phyloP scores from a whole-genome alignment of 2,797 vertebrate species.

The Ibycter americanus region DNA sequence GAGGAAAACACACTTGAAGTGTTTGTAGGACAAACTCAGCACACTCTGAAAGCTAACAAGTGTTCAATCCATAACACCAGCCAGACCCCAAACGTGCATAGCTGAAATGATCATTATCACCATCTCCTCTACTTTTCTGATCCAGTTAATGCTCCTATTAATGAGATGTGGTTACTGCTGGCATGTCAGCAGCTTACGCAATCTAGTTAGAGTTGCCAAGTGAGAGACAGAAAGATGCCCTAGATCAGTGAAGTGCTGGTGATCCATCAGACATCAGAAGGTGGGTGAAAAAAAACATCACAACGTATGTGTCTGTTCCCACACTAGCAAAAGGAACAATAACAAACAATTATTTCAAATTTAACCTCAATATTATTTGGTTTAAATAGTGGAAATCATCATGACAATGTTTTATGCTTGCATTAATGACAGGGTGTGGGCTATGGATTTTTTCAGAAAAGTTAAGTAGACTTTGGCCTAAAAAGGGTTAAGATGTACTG shows the following conservation, averaged over 20 bases:
- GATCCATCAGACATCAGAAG: neutral
- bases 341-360: neutral
- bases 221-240: neutral
- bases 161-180: neutral
- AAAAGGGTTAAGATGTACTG: neutral
- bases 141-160: neutral
- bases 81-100: neutral
- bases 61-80: accelerated
- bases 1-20: neutral
- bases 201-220: neutral
- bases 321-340: neutral
- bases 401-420: neutral
- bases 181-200: neutral
- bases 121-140: neutral
- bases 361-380: neutral
- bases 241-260: neutral
- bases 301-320: neutral
- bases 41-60: neutral
- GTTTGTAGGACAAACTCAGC: neutral
- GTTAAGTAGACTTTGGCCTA: neutral
- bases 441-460: neutral
- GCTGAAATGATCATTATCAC: neutral
- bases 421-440: neutral
- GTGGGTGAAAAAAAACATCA: neutral
- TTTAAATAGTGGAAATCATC: neutral